These are phyloP conservation scores for Poeciliopsis turrubarensis DNA, from an alignment of 2,113 vertebrate genomes.

Conservation along the genomic window DNA sequence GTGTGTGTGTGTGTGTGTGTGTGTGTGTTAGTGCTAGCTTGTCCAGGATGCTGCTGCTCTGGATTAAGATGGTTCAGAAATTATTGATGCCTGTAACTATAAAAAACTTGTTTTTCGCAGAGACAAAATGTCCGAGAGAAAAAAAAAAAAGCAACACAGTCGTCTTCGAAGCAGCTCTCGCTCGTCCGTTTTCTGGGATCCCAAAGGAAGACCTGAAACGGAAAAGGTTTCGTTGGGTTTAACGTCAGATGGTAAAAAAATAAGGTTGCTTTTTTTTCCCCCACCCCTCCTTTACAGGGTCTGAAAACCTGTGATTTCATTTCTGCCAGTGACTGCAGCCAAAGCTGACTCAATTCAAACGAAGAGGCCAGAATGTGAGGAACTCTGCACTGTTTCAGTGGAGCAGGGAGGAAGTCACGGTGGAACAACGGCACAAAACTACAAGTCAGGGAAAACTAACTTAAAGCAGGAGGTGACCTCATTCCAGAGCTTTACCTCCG, in stretches of 20 bases:
- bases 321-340: not conserved
- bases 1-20: too few species aligned
- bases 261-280: not conserved
- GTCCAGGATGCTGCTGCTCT: too few species aligned
- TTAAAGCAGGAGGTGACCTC: not conserved
- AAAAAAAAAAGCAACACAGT: too few species aligned
- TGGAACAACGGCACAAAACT: too few species aligned
- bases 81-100: too few species aligned
- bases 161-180: too few species aligned
- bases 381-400: not conserved
- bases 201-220: not conserved
- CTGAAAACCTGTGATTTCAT: not conserved
- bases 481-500: not conserved
- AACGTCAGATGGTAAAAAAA: not conserved
- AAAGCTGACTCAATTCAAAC: not conserved
- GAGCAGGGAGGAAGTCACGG: not conserved
- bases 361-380: not conserved
- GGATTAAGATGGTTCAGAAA: too few species aligned
- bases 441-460: not conserved
- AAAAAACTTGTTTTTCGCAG: too few species aligned
- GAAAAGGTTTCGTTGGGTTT: not conserved
- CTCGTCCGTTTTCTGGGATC: too few species aligned
- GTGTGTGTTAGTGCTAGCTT: too few species aligned
- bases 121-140: too few species aligned
- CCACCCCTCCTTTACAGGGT: too few species aligned